Conservation (phyloP, 2,888 invertebrate species). For the Nysson spinosus region DNA sequence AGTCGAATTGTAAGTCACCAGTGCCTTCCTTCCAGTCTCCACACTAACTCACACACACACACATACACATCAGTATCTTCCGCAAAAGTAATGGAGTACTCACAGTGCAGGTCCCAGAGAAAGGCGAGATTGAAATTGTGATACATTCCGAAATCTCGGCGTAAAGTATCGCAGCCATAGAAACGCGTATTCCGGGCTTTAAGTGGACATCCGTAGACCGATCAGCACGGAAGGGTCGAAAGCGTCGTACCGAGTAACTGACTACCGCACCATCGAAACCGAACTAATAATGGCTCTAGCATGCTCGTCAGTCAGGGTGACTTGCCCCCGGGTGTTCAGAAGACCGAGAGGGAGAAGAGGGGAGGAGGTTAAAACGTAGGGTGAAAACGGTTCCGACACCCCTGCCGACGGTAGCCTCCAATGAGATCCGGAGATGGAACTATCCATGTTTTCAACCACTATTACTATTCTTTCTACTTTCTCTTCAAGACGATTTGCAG, state of each 20-base stretch:
- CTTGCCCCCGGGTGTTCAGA: constrained; percentile 55
- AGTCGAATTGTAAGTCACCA: no score
- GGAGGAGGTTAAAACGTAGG: constrained; percentile 42
- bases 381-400: constrained; percentile 38
- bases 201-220: constrained; percentile 57
- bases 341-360: constrained; percentile 36
- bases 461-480: constrained; percentile 2
- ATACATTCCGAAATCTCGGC: constrained; percentile 63
- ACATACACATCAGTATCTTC: neutral
- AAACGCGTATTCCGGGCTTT: constrained; percentile 32
- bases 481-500: neutral
- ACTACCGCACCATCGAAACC: constrained; percentile 71
- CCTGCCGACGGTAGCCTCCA: constrained; percentile 34
- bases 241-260: constrained; percentile 67
- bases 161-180: constrained; percentile 15
- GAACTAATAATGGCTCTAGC: constrained; percentile 71
- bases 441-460: constrained; percentile 9
- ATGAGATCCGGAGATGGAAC: constrained; percentile 33
- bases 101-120: constrained; percentile 71
- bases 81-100: constrained; percentile 46
- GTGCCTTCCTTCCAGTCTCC: no score
- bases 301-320: constrained; percentile 68
- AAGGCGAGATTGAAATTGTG: constrained; percentile 73
- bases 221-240: constrained; percentile 55
- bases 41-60: no score